A percentile compares a stretch with the other conserved stretches of the same genome.
phyloP scores from a whole-genome alignment of 2,113 vertebrate genomes.

The Rhombomys opimus region DNA sequence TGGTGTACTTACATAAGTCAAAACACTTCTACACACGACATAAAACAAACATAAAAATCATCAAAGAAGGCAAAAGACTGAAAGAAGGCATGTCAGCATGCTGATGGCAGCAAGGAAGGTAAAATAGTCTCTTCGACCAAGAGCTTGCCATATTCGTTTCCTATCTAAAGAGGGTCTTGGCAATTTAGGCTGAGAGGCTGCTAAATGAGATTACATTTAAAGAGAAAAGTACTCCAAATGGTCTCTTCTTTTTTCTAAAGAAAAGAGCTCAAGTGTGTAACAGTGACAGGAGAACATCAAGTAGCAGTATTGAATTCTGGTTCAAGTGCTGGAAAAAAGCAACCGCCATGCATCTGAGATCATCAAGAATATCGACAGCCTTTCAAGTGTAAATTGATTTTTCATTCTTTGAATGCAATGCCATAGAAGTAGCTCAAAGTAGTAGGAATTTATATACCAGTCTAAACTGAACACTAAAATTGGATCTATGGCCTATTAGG shows the following conservation, averaged over 20 bases:
- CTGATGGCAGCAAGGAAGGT: background rate
- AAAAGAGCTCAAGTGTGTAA: background rate
- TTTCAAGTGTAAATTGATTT: background rate
- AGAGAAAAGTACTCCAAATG: background rate
- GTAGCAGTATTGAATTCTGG: background rate
- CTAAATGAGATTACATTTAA: background rate
- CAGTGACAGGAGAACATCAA: background rate
- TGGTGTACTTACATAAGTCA: background rate
- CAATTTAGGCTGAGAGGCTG: background rate
- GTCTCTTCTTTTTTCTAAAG: background rate
- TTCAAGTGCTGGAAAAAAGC: background rate
- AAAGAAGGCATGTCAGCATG: background rate
- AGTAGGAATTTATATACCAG: background rate
- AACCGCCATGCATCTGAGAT: background rate
- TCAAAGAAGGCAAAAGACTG: background rate
- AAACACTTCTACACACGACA: background rate
- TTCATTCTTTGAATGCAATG: background rate
- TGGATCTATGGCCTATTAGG: background rate
- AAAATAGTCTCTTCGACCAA: background rate
- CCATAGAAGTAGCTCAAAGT: constrained; percentile 3
- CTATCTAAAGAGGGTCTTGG: background rate
- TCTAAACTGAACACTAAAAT: constrained; percentile 17
- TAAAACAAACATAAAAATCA: background rate
- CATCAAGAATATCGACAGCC: constrained; percentile 7
- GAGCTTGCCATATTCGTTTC: background rate